Evolutionary conservation across 2,888 invertebrate species (phyloP), one percentile per base, ranked within the genome.

Genomic region (Nephrotoma flavescens): DNA sequence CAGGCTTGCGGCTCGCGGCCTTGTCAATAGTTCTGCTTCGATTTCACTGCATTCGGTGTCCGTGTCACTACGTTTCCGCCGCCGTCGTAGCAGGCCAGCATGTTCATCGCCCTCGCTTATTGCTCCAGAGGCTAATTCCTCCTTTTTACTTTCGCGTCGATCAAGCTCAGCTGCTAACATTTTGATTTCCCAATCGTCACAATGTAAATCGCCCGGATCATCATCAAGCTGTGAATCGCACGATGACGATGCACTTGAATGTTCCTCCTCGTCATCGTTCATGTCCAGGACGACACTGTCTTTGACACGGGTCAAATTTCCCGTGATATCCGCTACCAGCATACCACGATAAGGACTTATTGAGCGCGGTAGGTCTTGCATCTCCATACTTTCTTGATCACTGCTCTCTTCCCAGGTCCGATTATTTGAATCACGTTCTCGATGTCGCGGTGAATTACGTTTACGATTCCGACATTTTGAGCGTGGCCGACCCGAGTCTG

Each of bases 141-240:
- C 90, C 0, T 91, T 90, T 85, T 90, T 89, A 84, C 89, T 89
- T 88, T 94, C 94, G 86, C 94, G 92, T 86, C 93, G 93, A 88
- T 95, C 94, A 88, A 96, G 92, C 90, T 96, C 95, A 88, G 95
- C 94, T 0, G 96, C 96, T 52, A 96, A 91, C 95, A 96, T 95
- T 90, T 94, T 93, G 0, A 96, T 94, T 90, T 96, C 96, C 96
- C 96, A 96, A 89, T 95, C 94, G 88, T 94, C 94, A 87, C 90
- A 89, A 86, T 91, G 91, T 6, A 90, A 89, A 87, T 57, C 88
- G 86, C 41, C 88, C 9, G 89, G 89, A n/a, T 88, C 52, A 9
- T 86, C 87, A 11, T 86, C 88, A 5, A 90, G 88, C 87, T 90
- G 89, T 12, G 90, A 88, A 83, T 90, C 90, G 86, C 90, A 90